A percentile compares a stretch with the other conserved stretches of the same genome.
Conservation (phyloP, 2,888 invertebrate genomes). For the Amphipyra berbera region DNA sequence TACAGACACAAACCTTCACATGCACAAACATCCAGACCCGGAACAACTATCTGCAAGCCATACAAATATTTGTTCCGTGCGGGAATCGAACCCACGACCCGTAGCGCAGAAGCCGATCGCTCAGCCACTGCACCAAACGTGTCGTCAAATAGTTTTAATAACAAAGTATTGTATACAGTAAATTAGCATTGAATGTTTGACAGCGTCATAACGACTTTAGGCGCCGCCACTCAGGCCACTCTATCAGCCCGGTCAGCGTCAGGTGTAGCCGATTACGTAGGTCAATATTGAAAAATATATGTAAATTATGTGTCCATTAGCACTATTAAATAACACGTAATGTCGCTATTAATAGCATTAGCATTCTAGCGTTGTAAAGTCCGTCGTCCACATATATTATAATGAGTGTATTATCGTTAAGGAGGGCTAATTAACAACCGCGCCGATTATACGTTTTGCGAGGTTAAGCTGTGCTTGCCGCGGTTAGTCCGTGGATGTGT, state of each 20-base stretch:
- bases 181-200: slow-evolving; percentile 1
- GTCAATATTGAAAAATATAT: slow-evolving; percentile 31
- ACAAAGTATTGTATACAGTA: slow-evolving; percentile 1
- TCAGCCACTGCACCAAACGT: no score
- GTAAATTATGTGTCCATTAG: slow-evolving; percentile 32
- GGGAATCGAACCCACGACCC: no score
- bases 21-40: no score
- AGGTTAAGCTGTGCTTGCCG: no score
- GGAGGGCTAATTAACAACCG: no score
- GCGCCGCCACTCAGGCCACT: not conserved
- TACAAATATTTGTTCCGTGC: no score
- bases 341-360: slow-evolving; percentile 13
- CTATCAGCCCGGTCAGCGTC: slow-evolving; percentile 14
- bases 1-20: no score
- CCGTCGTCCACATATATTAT: slow-evolving; percentile 12
- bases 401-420: no score
- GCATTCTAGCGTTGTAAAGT: slow-evolving; percentile 29
- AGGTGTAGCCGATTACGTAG: slow-evolving; percentile 23
- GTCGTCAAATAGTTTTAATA: slow-evolving; percentile 7
- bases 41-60: no score
- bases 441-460: no score
- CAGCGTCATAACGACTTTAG: slow-evolving; percentile 8
- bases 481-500: no score
- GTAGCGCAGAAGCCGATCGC: no score
- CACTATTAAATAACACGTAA: slow-evolving; percentile 32